Percentiles rank a stretch among this genome's conserved stretches.
Conservation (phyloP, 2,888 invertebrate species). For the Caenorhabditis sinica region DNA sequence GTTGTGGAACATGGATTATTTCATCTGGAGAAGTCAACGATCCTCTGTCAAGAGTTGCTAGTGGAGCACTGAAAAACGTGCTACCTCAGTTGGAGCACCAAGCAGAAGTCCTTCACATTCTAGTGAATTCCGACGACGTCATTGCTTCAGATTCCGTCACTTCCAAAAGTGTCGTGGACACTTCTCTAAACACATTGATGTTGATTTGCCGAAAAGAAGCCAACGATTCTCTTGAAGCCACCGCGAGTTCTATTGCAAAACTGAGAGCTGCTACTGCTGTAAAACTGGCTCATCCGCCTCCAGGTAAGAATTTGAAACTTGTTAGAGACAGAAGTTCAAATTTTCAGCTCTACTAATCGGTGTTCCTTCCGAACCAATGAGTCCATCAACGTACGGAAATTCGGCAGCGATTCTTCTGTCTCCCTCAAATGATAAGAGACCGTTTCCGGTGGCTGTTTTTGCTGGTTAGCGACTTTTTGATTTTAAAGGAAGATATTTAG, state of each 20-base stretch:
- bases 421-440: conserved; percentile 76
- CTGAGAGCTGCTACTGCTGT: conserved; percentile 73
- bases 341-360: conserved; percentile 79
- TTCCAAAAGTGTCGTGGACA: conserved; percentile 67
- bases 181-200: conserved; percentile 75
- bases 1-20: conserved; percentile 75
- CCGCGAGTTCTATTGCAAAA: conserved; percentile 41
- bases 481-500: background rate
- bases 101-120: conserved; percentile 77
- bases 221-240: conserved; percentile 4
- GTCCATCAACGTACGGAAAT: conserved; percentile 66
- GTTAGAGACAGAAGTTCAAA: background rate
- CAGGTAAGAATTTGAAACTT: conserved; percentile 60
- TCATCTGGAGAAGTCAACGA: conserved; percentile 77
- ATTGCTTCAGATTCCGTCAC: conserved; percentile 51
- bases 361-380: conserved; percentile 78
- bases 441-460: conserved; percentile 79
- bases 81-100: conserved; percentile 74
- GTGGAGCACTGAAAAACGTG: conserved; percentile 71
- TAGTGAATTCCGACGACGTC: conserved; percentile 75
- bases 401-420: conserved; percentile 70
- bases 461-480: conserved; percentile 69
- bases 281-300: conserved; percentile 80
- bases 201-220: conserved; percentile 67
- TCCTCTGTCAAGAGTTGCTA: conserved; percentile 74